Evolutionary conservation across 2,113 vertebrate species (phyloP), one percentile per base, ranked within the genome.

Genomic region (Triplophysa dalaica): DNA sequence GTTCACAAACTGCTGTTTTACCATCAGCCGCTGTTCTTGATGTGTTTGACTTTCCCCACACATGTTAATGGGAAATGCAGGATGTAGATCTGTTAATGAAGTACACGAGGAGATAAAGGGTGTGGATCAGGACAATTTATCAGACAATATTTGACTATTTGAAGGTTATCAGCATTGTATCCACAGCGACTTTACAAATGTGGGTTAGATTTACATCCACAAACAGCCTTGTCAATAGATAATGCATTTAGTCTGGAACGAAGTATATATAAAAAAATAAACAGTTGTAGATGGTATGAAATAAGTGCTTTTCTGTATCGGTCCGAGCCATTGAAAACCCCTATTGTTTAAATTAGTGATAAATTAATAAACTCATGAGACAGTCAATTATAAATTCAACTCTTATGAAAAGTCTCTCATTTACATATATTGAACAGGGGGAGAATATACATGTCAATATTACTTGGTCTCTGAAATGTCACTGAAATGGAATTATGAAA

Each of bases 1-100:
- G 80, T 85, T 93, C 89, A 92, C 89, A 87, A 90, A 92, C 90
- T 87, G 89, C 90, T 91, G 92, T 86, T 84, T 80, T 84, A 56
- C 68, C 74, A 82, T 11, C 76, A 79, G 75, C 85, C 80, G 85
- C 79, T 86, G 83, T 69, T 81, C 79, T 70, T 86, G 83, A 86
- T 80, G 76, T 62, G 70, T 82, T 62, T 74, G 54, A 75, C 83
- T 52, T 84, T 78, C 61, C 58, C 78, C 75, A 66, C 75, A 48
- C 48, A 14, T 45, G 48, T 66, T 56, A 63, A 63, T 38, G 70
- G 38, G 41, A 69, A 26, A 38, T 14, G 8, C 66, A 72, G 66
- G 48, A 50, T 19, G 21, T 8, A 24, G 21, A 6, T 5, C 70
- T 54, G 70, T 21, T n/a, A 52, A 41, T 41, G 16, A 41, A 60